Percentiles rank a stretch among this genome's conserved stretches.
These are phyloP conservation scores for Elaphurus davidianus DNA, from an alignment of 2,113 vertebrate genomes.

Conservation along the genomic window DNA sequence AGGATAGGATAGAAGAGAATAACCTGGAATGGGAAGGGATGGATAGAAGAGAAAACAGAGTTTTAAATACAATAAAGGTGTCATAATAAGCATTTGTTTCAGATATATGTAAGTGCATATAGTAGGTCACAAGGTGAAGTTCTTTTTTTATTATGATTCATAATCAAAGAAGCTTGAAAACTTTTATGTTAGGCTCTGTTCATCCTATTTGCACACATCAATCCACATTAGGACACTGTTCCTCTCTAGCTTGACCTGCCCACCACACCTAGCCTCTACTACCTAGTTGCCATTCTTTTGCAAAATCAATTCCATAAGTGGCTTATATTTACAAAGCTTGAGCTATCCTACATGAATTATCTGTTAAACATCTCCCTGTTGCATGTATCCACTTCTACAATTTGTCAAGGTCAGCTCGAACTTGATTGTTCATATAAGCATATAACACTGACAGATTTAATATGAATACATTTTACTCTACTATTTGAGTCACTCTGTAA, in stretches of 20 bases:
- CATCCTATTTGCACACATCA: background rate
- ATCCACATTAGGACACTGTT: background rate
- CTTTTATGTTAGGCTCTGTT: background rate
- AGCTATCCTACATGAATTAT: background rate
- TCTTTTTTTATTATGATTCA: background rate
- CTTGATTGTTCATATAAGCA: background rate
- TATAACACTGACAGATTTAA: background rate
- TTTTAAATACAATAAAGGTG: background rate
- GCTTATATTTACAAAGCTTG: background rate
- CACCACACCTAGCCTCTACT: background rate
- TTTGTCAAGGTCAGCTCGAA: conserved; percentile 19
- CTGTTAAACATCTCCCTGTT: background rate
- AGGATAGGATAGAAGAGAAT: background rate
- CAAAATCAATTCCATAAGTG: background rate
- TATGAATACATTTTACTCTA: background rate
- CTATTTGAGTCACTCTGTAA: background rate
- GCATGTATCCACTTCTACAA: background rate
- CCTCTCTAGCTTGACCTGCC: too few relatives aligned
- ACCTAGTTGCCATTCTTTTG: background rate
- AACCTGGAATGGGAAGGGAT: background rate
- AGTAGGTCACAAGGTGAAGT: background rate
- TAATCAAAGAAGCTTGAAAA: background rate
- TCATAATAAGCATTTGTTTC: background rate
- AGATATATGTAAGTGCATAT: background rate
- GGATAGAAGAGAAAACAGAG: background rate